Evolutionary conservation across 1,140 invertebrate genomes (phyloP).

Genomic region (Ctenoplectra terminalis): DNA sequence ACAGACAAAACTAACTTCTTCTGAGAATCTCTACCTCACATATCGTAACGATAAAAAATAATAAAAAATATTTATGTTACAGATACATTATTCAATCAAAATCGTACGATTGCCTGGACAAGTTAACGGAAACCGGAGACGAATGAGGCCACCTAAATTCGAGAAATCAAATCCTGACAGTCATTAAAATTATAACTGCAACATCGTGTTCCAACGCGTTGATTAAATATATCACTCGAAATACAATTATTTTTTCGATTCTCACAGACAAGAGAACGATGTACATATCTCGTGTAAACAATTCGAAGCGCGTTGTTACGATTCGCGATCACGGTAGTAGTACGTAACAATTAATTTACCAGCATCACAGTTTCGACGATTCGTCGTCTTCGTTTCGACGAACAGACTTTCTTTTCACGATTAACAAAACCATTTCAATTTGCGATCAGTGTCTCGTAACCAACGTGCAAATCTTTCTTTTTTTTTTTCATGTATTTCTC

Average conservation of each 20-base stretch:
- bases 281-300: background rate
- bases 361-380: background rate
- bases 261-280: background rate
- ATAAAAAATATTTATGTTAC: constrained; percentile 46
- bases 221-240: background rate
- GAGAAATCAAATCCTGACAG: constrained; percentile 3
- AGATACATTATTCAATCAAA: constrained; percentile 76
- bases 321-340: background rate
- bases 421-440: background rate
- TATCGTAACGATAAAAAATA: constrained; percentile 3
- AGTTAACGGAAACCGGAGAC: constrained; percentile 70
- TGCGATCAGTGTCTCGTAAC: background rate
- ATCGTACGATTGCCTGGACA: constrained; percentile 77
- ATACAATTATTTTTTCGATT: background rate
- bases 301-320: constrained; percentile 11
- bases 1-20: background rate
- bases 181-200: constrained; percentile 17
- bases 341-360: background rate
- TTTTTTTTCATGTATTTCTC: background rate
- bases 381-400: background rate
- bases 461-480: background rate
- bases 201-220: too few species aligned
- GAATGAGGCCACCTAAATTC: constrained; percentile 55
- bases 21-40: background rate
- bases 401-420: background rate